Evolutionary conservation across 1,140 invertebrate species (phyloP), one percentile per base, ranked within the genome.

Genomic region (Helicoverpa armigera): DNA sequence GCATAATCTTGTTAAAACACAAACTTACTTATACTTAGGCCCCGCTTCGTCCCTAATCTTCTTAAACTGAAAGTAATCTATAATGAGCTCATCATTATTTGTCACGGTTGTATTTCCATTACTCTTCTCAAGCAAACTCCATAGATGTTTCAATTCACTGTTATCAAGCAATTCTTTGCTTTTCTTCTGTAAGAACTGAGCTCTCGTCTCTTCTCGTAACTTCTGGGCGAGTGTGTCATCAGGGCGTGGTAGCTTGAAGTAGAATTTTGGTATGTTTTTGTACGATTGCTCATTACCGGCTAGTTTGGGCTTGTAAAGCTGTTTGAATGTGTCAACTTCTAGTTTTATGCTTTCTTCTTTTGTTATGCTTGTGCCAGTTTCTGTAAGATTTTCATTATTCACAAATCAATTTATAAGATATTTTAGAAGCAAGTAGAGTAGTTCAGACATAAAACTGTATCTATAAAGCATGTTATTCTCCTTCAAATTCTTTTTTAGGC

Each of bases 11-110:
- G n/a, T n/a, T n/a, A n/a, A n/a, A n/a, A n/a, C n/a, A n/a, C n/a
- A n/a, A 53, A 83, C 81, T 82, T 86, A 97, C 96, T 95, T 96
- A 92, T 96, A 97, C 91, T 98, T 98, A 18, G 93, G 89, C 43
- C 97, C 97, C 31, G 97, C 97, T 75, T 97, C 91, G 77, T 96
- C 95, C 4, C 96, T 96, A 14, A 98, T 97, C 92, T 97, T 97
- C 82, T 97, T 96, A 89, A 98, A 99, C 87, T 98, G 97, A 63
- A 97, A 95, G 92, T 98, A 99, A 91, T 97, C 97, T 51, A 99
- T 98, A 83, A 98, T 96, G 77, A 98, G 96, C 85, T 99, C 98
- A 54, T 98, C 97, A 65, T 96, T 96, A 56, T 95, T 93, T 1
- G 97, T 96, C 48, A 87, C 88, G 76, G 85, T 93, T 43, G 89